Conservation (phyloP, 2,113 vertebrate species). For the Mesoclemmys tuberculata region DNA sequence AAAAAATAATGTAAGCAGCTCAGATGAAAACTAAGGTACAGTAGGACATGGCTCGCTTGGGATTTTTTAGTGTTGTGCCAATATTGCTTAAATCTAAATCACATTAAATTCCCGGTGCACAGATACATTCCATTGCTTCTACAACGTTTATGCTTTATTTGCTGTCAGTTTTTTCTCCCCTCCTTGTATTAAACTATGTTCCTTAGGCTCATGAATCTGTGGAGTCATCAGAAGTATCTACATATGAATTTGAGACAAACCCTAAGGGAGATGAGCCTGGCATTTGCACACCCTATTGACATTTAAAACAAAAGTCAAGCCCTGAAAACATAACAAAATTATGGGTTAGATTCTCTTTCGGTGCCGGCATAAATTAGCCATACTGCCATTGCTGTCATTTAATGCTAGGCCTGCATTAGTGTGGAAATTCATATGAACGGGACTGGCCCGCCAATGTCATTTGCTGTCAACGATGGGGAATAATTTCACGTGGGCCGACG, state of each 20-base stretch:
- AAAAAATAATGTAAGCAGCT: not conserved
- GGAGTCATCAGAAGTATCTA: constrained; percentile 37
- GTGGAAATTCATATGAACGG: constrained; percentile 15
- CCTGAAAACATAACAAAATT: constrained; percentile 66
- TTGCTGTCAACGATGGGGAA: not conserved
- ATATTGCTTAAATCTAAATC: not conserved
- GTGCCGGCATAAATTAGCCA: constrained; percentile 61
- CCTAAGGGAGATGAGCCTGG: constrained; percentile 32
- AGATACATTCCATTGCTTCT: not conserved
- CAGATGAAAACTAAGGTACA: not conserved
- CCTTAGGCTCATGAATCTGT: constrained; percentile 22
- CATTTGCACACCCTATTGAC: constrained; percentile 69
- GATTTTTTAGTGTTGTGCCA: not conserved
- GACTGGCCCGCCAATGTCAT: not conserved
- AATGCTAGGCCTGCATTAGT: not conserved
- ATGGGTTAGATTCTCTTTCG: constrained; percentile 39
- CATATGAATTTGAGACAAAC: constrained; percentile 49
- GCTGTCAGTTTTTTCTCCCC: not conserved
- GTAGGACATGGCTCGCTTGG: not conserved
- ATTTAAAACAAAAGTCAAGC: constrained; percentile 73
- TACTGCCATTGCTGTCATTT: constrained; percentile 53
- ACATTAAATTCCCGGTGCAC: not conserved
- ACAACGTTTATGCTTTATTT: not conserved
- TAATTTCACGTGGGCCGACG: not conserved
- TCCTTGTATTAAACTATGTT: not conserved